Evolutionary conservation across 2,113 vertebrate genomes (phyloP), one percentile per base, ranked within the genome.

Genomic region (Myodes glareolus): DNA sequence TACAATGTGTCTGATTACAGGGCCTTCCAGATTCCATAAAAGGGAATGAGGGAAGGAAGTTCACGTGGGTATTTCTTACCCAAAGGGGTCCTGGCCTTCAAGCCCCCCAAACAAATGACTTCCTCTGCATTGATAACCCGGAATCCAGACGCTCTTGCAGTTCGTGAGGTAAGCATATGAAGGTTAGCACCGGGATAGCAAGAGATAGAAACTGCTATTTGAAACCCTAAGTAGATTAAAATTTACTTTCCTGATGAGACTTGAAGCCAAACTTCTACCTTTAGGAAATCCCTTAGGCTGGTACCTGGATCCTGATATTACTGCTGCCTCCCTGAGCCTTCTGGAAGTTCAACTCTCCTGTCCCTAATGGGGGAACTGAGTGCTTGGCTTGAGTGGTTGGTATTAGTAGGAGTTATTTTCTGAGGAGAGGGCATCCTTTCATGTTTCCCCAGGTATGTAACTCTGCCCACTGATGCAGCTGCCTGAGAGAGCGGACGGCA

Each of bases 191-290:
- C 47, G 36, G 1, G 36, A 47, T 58, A 91, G 70, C 27, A 33
- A 70, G 52, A 94, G 16, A 68, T 72, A 47, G 23, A 89, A 45
- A 90, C 90, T 94, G 50, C 68, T 88, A 47, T 81, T 85, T 95
- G 63, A 93, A 92, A 70, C 55, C 61, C 23, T 91, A 92, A 92
- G 67, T 55, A 52, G 67, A 72, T n/a, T 29, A 31, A 55, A 72
- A 50, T 88, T 73, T 70, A 55, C 87, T 90, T 93, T 94, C 11
- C 50, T 87, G 36, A 45, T 73, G 52, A 84, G 13, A 58, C 17
- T 63, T 39, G 72, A 77, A 90, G 63, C 29, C 78, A 63, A 73
- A 4, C 68, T 90, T 58, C 27, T 31, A 75, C 39, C 45, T 92
- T 94, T 70, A 73, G 84, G 82, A 93, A 95, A 96, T 80, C 4